Conservation (phyloP, 2,888 invertebrate genomes). For the Drosophila phalerata region DNA sequence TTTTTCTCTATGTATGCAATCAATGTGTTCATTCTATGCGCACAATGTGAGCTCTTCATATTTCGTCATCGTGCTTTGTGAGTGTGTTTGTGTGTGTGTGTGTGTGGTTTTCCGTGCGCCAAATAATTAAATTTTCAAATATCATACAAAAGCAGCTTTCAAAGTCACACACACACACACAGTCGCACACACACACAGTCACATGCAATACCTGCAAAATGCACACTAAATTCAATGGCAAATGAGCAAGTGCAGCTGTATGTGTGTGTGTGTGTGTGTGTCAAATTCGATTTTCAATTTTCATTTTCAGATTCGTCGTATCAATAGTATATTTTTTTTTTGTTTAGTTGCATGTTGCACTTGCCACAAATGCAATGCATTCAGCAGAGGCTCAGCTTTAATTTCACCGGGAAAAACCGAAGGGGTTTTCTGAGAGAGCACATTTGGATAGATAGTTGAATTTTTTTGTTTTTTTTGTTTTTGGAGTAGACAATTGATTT, state of each 20-base stretch:
- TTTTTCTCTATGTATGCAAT: constrained; percentile 23
- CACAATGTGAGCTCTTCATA: constrained; percentile 37
- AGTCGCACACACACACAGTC: background rate
- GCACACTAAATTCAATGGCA: constrained; percentile 57
- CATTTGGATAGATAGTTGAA: background rate
- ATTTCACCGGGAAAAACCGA: constrained; percentile 3
- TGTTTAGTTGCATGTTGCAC: constrained; percentile 29
- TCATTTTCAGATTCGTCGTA: constrained; percentile 62
- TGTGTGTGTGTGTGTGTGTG: constrained; percentile 20
- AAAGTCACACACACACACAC: constrained; percentile 55
- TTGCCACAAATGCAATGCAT: constrained; percentile 47
- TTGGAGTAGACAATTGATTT: constrained; percentile 68
- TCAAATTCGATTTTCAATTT: constrained; percentile 74
- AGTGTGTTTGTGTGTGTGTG: constrained; percentile 15
- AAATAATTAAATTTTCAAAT: constrained; percentile 77
- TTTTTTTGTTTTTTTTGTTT: no score
- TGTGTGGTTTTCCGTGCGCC: constrained; percentile 47
- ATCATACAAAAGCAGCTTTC: constrained; percentile 63
- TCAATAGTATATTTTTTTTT: constrained; percentile 26
- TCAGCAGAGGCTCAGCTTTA: constrained; percentile 49
- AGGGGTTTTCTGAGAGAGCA: background rate
- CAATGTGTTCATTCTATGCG: constrained; percentile 25
- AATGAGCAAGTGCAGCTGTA: constrained; percentile 58
- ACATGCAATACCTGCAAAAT: constrained; percentile 32
- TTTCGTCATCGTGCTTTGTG: constrained; percentile 23